Conservation (phyloP, 2,888 invertebrate species). For the Rotaria macrura region DNA sequence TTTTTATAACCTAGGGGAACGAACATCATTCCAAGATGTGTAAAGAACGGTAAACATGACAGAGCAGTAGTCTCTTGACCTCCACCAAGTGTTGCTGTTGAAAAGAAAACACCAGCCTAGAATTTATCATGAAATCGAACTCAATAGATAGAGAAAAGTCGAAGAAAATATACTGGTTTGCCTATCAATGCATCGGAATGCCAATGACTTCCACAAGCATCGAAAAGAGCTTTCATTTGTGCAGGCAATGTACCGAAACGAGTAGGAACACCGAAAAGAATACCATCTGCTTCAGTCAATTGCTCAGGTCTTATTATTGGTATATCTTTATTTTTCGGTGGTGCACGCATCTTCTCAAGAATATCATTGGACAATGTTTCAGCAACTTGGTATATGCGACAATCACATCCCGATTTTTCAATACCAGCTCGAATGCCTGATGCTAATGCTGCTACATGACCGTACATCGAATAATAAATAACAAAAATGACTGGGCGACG, state of each 20-base stretch:
- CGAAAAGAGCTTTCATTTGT: conserved; percentile 31
- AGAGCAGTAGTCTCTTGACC: conserved; percentile 32
- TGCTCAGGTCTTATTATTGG: conserved; percentile 9
- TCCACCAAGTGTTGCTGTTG: conserved; percentile 21
- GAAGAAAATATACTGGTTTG: not conserved
- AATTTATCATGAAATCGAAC: not conserved
- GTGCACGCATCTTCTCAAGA: conserved; percentile 26
- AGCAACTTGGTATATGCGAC: conserved; percentile 22
- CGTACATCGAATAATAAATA: conserved; percentile 33
- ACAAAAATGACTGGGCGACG: conserved; percentile 26
- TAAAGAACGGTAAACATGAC: conserved; percentile 31
- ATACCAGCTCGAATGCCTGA: conserved; percentile 19
- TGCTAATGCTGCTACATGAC: conserved; percentile 32
- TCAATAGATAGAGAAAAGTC: too few species aligned
- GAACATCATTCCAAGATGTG: conserved; percentile 29
- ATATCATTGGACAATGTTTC: conserved; percentile 29
- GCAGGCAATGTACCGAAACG: conserved; percentile 28
- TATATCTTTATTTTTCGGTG: conserved; percentile 21
- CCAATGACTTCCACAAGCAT: conserved; percentile 28
- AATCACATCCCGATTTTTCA: conserved; percentile 31
- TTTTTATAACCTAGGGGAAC: conserved; percentile 24
- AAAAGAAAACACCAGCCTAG: conserved; percentile 21
- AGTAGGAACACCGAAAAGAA: conserved; percentile 31
- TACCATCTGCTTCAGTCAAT: conserved; percentile 28
- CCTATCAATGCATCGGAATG: not conserved